A percentile compares a stretch with the other conserved stretches of the same genome.
Evolutionary conservation across 2,797 vertebrate species (phyloP).

Genomic region (Notolepis coatsorum): DNA sequence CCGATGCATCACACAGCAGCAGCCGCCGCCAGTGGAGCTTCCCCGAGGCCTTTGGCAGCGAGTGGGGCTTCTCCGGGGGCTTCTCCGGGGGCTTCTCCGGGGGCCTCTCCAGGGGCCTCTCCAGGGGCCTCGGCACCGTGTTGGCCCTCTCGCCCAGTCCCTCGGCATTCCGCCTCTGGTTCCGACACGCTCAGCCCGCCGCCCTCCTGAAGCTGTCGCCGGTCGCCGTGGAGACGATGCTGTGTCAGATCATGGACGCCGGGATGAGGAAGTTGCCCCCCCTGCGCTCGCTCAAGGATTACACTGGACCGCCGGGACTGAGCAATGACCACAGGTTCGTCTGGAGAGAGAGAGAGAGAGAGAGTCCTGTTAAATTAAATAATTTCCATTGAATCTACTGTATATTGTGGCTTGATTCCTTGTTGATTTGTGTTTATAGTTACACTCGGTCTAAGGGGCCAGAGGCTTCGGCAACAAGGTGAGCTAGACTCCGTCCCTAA

Average conservation of each 20-base stretch:
- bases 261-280: constrained; percentile 77
- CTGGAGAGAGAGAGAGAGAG: constrained; percentile 43
- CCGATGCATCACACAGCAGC: background rate
- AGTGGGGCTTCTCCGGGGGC: background rate
- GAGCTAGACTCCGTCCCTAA: constrained; percentile 28
- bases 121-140: constrained; percentile 85
- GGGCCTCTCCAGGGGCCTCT: constrained; percentile 57
- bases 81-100: background rate
- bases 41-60: background rate
- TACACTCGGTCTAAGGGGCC: constrained; percentile 38
- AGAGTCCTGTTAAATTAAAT: too few relatives aligned
- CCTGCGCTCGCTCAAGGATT: constrained; percentile 73
- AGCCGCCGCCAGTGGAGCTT: background rate
- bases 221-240: constrained; percentile 76
- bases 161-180: constrained; percentile 82
- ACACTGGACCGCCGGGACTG: constrained; percentile 78
- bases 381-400: constrained; percentile 15
- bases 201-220: constrained; percentile 63
- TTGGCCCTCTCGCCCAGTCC: constrained; percentile 82
- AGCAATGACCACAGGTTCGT: constrained; percentile 85
- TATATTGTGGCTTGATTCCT: background rate
- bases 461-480: constrained; percentile 47
- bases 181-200: constrained; percentile 69
- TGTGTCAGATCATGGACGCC: constrained; percentile 76
- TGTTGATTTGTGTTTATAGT: constrained; percentile 43